Conservation (phyloP, 2,113 vertebrate genomes). For the Elgaria multicarinata region DNA sequence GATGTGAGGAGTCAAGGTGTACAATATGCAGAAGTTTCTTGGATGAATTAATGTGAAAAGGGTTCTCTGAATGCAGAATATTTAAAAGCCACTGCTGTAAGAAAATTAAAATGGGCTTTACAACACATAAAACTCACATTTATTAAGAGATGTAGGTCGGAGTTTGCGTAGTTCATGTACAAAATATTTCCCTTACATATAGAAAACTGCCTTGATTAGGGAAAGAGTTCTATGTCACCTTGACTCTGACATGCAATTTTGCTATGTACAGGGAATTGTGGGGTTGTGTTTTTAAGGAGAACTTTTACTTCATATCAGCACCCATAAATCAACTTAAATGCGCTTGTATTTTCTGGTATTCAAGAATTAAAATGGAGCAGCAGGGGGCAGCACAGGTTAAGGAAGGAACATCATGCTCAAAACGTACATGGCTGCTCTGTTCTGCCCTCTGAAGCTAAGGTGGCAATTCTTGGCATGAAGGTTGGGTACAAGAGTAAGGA, state of each 20-base stretch:
- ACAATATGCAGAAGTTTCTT: too few relatives aligned
- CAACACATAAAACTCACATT: neutral
- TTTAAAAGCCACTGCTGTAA: neutral
- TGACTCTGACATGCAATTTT: neutral
- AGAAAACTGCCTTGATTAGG: neutral
- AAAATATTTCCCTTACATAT: too few relatives aligned
- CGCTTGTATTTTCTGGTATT: neutral
- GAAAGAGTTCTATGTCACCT: neutral
- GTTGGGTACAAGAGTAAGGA: neutral
- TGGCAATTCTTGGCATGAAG: neutral
- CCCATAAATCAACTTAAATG: neutral
- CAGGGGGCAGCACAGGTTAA: constrained; percentile 28
- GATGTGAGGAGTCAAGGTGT: too few relatives aligned
- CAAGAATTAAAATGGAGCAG: neutral
- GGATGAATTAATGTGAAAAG: neutral
- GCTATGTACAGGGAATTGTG: neutral
- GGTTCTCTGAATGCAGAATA: neutral
- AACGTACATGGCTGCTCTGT: neutral
- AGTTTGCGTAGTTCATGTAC: neutral
- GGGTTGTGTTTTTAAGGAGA: neutral
- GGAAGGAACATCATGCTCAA: neutral
- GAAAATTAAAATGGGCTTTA: neutral
- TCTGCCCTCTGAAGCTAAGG: rapidly evolving
- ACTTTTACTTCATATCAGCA: neutral
- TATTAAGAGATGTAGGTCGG: neutral